Evolutionary conservation across 2,797 vertebrate species (phyloP), one percentile per base, ranked within the genome.

Genomic region (Geotria australis): DNA sequence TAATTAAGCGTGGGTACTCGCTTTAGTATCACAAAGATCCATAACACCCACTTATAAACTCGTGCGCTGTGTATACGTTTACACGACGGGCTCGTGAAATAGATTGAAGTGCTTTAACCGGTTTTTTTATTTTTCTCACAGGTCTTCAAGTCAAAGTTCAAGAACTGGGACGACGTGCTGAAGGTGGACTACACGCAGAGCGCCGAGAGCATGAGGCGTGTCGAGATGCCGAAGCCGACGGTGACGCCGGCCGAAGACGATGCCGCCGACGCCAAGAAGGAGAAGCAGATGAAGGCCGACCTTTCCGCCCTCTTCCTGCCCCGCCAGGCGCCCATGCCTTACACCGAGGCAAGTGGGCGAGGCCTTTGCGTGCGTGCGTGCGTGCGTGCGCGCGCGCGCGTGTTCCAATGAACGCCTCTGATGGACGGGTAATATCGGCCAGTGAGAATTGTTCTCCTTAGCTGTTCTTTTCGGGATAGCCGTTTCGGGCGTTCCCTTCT

Each of bases 91-190:
- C 24, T 38, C 38, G 24, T 38, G 24, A 38, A 38, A 38, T 38
- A 38, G 38, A 38, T 6, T 38, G 24, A 38, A 38, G 38, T 6
- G 38, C 24, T 38, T 24, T 38, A 24, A 38, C 24, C 38, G 24
- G 38, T 38, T 38, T 2, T 5, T 38, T 38, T 38, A 24, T 38
- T 38, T 38, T n/a, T 24, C 9, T 9, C 24, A 7, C 8, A 98
- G 91, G 83, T 98, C 60, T 95, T 82, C 64, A 98, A 98, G 63
- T 85, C 89, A 60, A 98, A 82, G 67, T 96, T 98, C 69, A 93
- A 82, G 73, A 94, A 98, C 63, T 98, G 91, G 91, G 91, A 98
- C 0, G 89, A 98, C 0, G 86, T 98, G 48, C 62, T 98, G 66
- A 81, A 73, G 1, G 91, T 98, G 65, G 91, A 98, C 64, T 96